These are phyloP conservation scores for Salvator merianae DNA, from an alignment of 2,113 vertebrate genomes.

Conservation along the genomic window DNA sequence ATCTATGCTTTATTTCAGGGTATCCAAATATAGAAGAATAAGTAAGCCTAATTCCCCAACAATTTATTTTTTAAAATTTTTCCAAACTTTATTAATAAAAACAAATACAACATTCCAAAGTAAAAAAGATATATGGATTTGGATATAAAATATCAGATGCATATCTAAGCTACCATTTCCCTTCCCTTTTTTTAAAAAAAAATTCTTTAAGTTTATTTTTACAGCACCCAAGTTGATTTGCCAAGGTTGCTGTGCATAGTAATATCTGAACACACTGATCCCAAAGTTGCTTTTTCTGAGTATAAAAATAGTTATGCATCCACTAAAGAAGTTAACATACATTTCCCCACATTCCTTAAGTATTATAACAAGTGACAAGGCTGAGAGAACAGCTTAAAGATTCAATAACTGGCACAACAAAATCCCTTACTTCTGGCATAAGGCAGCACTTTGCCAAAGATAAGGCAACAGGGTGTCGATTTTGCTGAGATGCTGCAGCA, in stretches of 20 bases:
- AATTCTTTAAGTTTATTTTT: neutral
- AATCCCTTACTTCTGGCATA: neutral
- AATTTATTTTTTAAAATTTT: no score
- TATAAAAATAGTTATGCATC: neutral
- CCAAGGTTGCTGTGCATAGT: neutral
- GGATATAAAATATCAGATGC: no score
- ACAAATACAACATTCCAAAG: no score
- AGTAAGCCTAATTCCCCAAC: no score
- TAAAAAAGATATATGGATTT: no score
- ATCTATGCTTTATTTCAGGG: no score
- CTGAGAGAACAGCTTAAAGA: constrained; percentile 32
- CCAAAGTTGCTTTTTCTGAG: constrained; percentile 7
- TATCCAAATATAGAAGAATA: no score
- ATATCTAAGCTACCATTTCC: no score
- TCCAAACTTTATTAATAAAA: no score
- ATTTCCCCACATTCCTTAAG: constrained; percentile 21
- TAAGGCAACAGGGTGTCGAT: neutral
- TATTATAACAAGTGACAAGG: neutral
- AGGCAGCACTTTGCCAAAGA: constrained; percentile 6
- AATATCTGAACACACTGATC: neutral
- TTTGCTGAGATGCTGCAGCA: constrained; percentile 31
- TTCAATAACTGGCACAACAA: constrained; percentile 4
- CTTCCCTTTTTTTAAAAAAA: no score
- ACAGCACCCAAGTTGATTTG: neutral
- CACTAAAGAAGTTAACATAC: constrained; percentile 4